Evolutionary conservation across 2,888 invertebrate genomes (phyloP).

Genomic region (Xanthia icteritia): DNA sequence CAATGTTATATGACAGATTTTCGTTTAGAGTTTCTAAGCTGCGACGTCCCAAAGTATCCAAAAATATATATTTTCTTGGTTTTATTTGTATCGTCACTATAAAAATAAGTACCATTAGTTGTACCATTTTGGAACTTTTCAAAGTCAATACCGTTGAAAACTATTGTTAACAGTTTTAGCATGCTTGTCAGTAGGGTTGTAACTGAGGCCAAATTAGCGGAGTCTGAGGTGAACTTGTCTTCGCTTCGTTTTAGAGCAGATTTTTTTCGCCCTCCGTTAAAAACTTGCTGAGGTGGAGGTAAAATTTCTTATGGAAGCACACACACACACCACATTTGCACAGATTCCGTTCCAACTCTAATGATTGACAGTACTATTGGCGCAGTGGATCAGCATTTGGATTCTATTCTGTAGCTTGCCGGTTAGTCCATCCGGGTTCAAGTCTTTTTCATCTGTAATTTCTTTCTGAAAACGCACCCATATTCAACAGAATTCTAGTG

Average conservation of each 20-base stretch:
- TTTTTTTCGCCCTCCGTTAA: background rate
- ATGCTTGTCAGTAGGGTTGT: background rate
- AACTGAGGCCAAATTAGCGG: background rate
- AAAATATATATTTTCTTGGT: background rate
- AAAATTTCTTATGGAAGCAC: background rate
- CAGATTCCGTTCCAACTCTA: background rate
- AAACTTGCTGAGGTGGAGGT: background rate
- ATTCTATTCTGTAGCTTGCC: background rate
- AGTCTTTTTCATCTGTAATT: background rate
- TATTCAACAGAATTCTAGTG: background rate
- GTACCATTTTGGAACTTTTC: no score
- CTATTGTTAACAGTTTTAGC: background rate
- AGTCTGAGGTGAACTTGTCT: background rate
- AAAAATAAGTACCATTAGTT: background rate
- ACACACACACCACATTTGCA: background rate
- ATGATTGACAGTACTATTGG: no score
- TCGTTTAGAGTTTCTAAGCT: background rate
- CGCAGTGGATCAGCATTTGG: background rate
- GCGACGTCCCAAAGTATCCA: background rate
- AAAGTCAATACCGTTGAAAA: background rate
- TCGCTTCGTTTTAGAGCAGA: background rate
- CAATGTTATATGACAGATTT: conserved; percentile 8
- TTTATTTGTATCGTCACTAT: background rate
- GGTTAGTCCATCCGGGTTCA: background rate
- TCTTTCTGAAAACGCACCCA: background rate